A percentile compares a stretch with the other conserved stretches of the same genome.
Evolutionary conservation across 2,888 invertebrate species (phyloP).

Genomic region (Eupelmus urozonus): DNA sequence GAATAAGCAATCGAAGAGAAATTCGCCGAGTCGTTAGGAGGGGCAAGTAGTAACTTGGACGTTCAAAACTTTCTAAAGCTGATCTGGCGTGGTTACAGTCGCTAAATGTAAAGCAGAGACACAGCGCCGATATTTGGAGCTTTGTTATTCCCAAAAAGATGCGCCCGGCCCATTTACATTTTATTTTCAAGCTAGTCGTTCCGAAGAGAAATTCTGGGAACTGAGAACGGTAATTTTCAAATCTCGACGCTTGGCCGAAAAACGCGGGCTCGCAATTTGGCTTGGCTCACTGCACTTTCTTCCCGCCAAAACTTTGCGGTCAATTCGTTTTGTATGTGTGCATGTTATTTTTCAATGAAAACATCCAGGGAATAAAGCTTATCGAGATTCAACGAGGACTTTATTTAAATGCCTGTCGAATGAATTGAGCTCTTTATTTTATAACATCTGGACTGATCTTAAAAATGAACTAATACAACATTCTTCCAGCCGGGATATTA

Average conservation of each 20-base stretch:
- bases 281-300: background rate
- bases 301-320: background rate
- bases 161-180: constrained; percentile 39
- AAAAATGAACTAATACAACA: too few relatives aligned
- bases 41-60: background rate
- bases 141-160: constrained; percentile 14
- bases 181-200: constrained; percentile 24
- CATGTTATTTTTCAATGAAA: background rate
- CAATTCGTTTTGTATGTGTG: background rate
- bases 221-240: constrained; percentile 34
- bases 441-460: too few relatives aligned
- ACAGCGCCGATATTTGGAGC: constrained; percentile 20
- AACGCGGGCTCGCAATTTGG: background rate
- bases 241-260: background rate
- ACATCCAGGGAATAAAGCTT: too few relatives aligned
- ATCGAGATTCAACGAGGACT: too few relatives aligned
- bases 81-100: constrained; percentile 8
- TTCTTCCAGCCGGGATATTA: too few relatives aligned
- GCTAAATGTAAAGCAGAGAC: constrained; percentile 37
- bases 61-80: constrained; percentile 15
- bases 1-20: constrained; percentile 30
- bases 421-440: too few relatives aligned
- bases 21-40: background rate
- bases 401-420: too few relatives aligned
- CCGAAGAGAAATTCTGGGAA: background rate